Conservation (phyloP, 2,888 invertebrate genomes). For the Amorpha juglandis region DNA sequence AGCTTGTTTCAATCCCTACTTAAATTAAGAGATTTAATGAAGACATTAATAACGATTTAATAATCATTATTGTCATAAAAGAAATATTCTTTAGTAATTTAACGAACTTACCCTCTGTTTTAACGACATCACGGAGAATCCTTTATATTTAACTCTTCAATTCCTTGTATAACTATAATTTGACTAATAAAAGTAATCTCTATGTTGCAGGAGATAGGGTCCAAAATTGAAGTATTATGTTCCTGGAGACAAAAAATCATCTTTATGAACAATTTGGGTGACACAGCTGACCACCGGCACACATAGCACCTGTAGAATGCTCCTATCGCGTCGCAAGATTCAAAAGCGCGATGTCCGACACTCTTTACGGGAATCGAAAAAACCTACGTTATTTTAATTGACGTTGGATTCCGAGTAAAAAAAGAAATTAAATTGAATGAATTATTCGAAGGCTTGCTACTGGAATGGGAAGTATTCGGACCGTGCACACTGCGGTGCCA, state of each 20-base stretch:
- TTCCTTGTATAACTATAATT: not conserved
- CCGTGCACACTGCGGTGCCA: slow-evolving; percentile 58
- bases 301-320: slow-evolving; percentile 78
- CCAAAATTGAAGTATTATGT: slow-evolving; percentile 36
- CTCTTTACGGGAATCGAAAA: slow-evolving; percentile 64
- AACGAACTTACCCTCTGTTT: not conserved
- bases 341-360: slow-evolving; percentile 69
- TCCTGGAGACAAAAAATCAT: not conserved
- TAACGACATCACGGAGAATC: not conserved
- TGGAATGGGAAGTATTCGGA: slow-evolving; percentile 73
- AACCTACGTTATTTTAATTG: slow-evolving; percentile 79
- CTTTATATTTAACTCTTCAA: slow-evolving; percentile 7
- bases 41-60: not conserved
- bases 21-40: not conserved
- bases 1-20: no score
- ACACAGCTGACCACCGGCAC: slow-evolving; percentile 72
- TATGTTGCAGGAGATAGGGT: slow-evolving; percentile 40
- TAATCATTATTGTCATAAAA: not conserved
- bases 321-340: slow-evolving; percentile 77
- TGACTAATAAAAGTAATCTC: slow-evolving; percentile 5
- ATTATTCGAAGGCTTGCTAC: slow-evolving; percentile 67
- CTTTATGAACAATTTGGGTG: slow-evolving; percentile 52
- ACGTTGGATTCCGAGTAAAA: slow-evolving; percentile 69
- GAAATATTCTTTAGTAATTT: not conserved
- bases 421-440: slow-evolving; percentile 60